A percentile compares a stretch with the other conserved stretches of the same genome.
These are phyloP conservation scores for Melinaea menophilus DNA, from an alignment of 2,888 invertebrate species.

Conservation along the genomic window DNA sequence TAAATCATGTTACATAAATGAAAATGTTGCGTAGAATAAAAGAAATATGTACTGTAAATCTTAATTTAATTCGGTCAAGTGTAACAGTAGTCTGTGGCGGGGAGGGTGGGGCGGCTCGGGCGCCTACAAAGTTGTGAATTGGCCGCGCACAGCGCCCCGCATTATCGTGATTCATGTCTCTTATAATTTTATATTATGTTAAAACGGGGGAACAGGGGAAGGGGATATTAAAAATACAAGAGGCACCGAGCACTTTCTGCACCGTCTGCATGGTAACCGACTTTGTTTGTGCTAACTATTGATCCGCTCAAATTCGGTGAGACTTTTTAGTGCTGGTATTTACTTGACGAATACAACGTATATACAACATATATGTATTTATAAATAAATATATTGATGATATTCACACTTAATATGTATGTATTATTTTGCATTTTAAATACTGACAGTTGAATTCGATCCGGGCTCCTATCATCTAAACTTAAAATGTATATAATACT, in stretches of 20 bases:
- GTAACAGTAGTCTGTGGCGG: constrained; percentile 27
- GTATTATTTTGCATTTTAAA: no score
- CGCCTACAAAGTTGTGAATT: constrained; percentile 70
- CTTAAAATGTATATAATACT: constrained; percentile 7
- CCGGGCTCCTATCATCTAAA: neutral
- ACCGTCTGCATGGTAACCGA: constrained; percentile 67
- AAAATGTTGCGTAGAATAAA: no score
- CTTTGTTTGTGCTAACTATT: constrained; percentile 71
- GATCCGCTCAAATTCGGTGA: constrained; percentile 51
- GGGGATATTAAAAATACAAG: constrained; percentile 75
- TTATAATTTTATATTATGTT: constrained; percentile 79
- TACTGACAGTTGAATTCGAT: no score
- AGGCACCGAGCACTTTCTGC: constrained; percentile 61
- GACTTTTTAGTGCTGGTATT: constrained; percentile 33
- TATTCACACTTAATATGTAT: no score
- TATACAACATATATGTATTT: no score
- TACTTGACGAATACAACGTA: constrained; percentile 13
- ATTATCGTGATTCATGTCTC: constrained; percentile 77
- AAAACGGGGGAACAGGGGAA: constrained; percentile 59
- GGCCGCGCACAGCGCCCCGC: constrained; percentile 69
- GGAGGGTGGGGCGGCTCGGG: constrained; percentile 42
- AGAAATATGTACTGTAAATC: neutral
- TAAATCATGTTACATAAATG: no score
- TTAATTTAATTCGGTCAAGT: constrained; percentile 6
- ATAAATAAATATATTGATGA: no score